Percentiles rank a stretch among this genome's conserved stretches.
phyloP scores from a whole-genome alignment of 2,797 vertebrate species.

The Sebastes nivosus region DNA sequence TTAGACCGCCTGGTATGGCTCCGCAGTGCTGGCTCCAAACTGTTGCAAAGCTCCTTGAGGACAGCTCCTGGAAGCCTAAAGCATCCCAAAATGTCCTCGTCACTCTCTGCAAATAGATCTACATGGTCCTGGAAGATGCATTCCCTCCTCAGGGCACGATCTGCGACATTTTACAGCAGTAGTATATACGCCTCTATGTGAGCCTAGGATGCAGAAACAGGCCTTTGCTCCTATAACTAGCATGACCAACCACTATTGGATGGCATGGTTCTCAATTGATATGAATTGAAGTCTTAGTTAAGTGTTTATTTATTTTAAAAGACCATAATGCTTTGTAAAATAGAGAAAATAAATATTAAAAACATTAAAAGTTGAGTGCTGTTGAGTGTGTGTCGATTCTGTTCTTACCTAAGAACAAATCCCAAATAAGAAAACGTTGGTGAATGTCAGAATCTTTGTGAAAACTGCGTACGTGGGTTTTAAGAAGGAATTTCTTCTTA shows the following conservation, averaged over 20 bases:
- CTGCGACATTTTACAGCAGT: too few species aligned
- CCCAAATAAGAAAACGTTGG: not conserved
- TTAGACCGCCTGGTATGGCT: not conserved
- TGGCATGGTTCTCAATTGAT: too few species aligned
- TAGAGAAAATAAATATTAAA: not conserved
- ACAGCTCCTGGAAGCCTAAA: not conserved
- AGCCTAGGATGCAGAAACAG: too few species aligned
- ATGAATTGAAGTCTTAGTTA: too few species aligned
- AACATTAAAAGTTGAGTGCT: not conserved
- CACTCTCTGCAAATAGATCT: too few species aligned
- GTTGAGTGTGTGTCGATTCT: not conserved
- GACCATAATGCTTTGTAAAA: not conserved
- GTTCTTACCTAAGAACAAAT: not conserved
- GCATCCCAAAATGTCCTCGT: too few species aligned
- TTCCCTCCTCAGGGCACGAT: too few species aligned
- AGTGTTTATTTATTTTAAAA: too few species aligned
- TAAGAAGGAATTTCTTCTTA: not conserved
- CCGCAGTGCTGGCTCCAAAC: not conserved
- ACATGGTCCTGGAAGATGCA: too few species aligned
- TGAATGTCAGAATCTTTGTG: not conserved
- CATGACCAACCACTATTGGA: too few species aligned
- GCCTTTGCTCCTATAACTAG: too few species aligned
- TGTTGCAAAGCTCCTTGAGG: not conserved
- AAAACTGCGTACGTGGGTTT: not conserved
- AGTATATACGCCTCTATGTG: too few species aligned